These are phyloP conservation scores for Elegia similella DNA, from an alignment of 2,888 invertebrate genomes.

Conservation along the genomic window DNA sequence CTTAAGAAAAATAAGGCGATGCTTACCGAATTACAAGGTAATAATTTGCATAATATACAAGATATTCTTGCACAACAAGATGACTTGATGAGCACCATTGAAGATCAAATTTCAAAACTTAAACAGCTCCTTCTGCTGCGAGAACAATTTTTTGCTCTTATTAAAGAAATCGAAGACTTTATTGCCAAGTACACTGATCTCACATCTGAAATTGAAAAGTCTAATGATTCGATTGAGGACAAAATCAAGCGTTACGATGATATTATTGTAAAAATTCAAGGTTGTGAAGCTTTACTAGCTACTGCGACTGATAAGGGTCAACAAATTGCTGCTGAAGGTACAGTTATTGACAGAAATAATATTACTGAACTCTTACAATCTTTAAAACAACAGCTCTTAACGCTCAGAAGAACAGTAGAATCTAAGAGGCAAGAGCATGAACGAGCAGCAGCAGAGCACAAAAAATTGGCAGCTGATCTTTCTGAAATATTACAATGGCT, in stretches of 20 bases:
- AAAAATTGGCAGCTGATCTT: slow-evolving; percentile 91
- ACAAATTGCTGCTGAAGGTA: slow-evolving; percentile 95
- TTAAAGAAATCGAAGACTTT: slow-evolving; percentile 93
- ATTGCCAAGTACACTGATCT: slow-evolving; percentile 93
- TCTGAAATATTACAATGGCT: slow-evolving; percentile 91
- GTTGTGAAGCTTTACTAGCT: slow-evolving; percentile 93
- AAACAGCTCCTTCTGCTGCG: slow-evolving; percentile 89
- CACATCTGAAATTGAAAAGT: slow-evolving; percentile 91
- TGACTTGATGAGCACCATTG: slow-evolving; percentile 91
- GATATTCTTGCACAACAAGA: slow-evolving; percentile 91
- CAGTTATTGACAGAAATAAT: slow-evolving; percentile 91
- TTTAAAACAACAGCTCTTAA: slow-evolving; percentile 91
- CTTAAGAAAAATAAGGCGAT: slow-evolving; percentile 89
- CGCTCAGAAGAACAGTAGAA: slow-evolving; percentile 90
- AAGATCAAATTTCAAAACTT: slow-evolving; percentile 91
- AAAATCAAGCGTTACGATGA: slow-evolving; percentile 94
- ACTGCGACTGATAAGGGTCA: slow-evolving; percentile 95
- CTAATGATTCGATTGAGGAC: slow-evolving; percentile 90
- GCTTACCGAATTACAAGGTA: slow-evolving; percentile 88
- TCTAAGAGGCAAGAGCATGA: slow-evolving; percentile 94
- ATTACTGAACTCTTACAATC: slow-evolving; percentile 94
- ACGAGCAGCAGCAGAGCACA: slow-evolving; percentile 92
- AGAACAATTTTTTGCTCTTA: slow-evolving; percentile 93
- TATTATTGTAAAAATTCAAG: slow-evolving; percentile 92
- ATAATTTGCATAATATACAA: slow-evolving; percentile 89